phyloP scores from a whole-genome alignment of 2,888 invertebrate species.

The Sialis fuliginosa region DNA sequence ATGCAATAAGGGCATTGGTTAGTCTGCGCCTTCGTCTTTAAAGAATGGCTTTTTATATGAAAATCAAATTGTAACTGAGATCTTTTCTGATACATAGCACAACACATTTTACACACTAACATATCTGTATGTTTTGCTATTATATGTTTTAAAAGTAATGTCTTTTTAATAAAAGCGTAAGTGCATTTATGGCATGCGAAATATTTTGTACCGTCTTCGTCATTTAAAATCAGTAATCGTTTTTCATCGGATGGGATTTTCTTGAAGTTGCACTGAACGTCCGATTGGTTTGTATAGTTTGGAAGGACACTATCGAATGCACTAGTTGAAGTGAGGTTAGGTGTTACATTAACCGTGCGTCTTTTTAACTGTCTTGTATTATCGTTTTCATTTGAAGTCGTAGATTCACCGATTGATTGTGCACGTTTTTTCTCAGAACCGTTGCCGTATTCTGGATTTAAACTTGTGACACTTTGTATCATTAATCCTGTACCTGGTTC shows the following conservation, averaged over 20 bases:
- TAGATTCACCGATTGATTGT: background rate
- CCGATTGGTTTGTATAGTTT: too few species aligned
- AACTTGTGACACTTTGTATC: background rate
- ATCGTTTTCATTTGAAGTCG: background rate
- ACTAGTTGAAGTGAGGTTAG: too few species aligned
- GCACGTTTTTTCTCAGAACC: background rate
- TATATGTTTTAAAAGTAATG: constrained; percentile 10
- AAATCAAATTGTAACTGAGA: background rate
- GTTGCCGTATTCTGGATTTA: background rate
- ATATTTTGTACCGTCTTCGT: constrained; percentile 12
- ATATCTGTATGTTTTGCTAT: constrained; percentile 6
- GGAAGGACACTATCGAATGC: too few species aligned
- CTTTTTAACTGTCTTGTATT: background rate
- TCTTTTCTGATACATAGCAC: background rate
- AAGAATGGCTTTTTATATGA: constrained; percentile 1
- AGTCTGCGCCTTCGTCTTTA: background rate
- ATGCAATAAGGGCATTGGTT: constrained; percentile 3
- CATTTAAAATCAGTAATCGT: background rate
- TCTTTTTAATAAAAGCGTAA: constrained; percentile 12
- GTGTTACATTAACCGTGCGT: too few species aligned
- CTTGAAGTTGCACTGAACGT: too few species aligned
- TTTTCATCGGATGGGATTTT: too few species aligned
- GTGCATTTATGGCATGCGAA: constrained; percentile 13
- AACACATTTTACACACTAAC: constrained; percentile 4
- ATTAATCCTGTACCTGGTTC: too few species aligned